Evolutionary conservation across 2,113 vertebrate species (phyloP).

Genomic region (Corythornis madagascariensis): DNA sequence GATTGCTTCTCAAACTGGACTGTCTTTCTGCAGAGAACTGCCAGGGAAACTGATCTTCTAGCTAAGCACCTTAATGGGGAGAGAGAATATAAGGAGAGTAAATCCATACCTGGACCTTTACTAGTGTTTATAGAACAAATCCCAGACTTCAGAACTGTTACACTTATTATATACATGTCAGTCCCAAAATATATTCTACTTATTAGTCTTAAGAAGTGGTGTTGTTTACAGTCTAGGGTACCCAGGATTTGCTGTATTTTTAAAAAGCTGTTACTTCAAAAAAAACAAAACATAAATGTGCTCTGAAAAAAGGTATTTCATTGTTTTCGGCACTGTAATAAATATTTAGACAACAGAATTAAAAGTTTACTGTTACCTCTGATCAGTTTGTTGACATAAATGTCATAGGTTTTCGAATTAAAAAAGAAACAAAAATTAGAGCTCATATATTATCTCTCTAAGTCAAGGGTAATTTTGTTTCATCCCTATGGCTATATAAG

Average conservation of each 20-base stretch:
- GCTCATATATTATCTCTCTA: not conserved
- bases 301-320: not conserved
- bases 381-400: not conserved
- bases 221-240: not conserved
- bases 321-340: not conserved
- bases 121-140: not conserved
- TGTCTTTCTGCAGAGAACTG: not conserved
- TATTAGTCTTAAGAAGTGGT: not conserved
- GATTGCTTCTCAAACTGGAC: not conserved
- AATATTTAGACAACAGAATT: not conserved
- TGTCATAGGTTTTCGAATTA: not conserved
- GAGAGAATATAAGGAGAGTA: not conserved
- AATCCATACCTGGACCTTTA: not conserved
- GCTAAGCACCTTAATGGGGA: not conserved
- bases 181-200: not conserved
- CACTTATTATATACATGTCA: not conserved
- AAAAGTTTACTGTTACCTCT: not conserved
- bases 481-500: not conserved
- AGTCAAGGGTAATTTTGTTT: not conserved
- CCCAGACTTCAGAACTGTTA: not conserved
- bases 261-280: not conserved
- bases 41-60: not conserved
- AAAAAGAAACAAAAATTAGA: not conserved
- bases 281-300: not conserved
- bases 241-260: not conserved